Evolutionary conservation across 2,888 invertebrate genomes (phyloP).

Genomic region (Tillus elongatus): DNA sequence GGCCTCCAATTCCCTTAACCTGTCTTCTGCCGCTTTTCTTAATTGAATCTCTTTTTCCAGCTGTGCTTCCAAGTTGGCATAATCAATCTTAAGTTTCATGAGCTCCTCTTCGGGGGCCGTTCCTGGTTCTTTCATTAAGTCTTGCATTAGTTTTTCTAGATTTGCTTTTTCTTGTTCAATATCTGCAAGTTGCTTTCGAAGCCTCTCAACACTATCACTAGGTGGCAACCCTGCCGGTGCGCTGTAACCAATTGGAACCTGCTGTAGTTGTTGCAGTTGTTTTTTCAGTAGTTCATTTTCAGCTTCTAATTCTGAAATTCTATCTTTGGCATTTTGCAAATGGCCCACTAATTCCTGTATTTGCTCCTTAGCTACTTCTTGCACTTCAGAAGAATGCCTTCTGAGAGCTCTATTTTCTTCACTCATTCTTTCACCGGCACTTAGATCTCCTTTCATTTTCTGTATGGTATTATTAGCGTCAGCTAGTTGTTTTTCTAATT

Average conservation of each 20-base stretch:
- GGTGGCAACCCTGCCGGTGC: background rate
- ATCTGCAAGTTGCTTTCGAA: constrained; percentile 5
- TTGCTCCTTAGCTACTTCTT: constrained; percentile 35
- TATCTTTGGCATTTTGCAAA: constrained; percentile 25
- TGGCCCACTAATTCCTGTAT: constrained; percentile 32
- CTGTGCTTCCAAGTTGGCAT: no score
- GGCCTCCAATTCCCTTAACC: background rate
- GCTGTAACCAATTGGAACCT: background rate
- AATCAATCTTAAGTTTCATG: background rate
- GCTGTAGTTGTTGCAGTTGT: constrained; percentile 9
- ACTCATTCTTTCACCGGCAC: constrained; percentile 14
- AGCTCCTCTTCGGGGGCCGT: background rate
- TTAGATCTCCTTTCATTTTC: constrained; percentile 16
- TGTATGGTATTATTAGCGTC: constrained; percentile 21
- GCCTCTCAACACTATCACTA: constrained; percentile 5
- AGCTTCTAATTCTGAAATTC: constrained; percentile 25
- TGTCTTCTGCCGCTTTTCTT: background rate
- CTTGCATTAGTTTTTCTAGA: constrained; percentile 9
- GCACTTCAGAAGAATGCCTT: constrained; percentile 32
- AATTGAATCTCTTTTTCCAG: no score
- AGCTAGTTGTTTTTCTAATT: constrained; percentile 7
- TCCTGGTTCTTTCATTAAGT: constrained; percentile 10
- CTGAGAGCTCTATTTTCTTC: constrained; percentile 35
- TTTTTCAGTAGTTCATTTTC: constrained; percentile 17
- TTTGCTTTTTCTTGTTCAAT: constrained; percentile 13